These are phyloP conservation scores for Orestias chungarensis DNA, from an alignment of 2,797 vertebrate species.

Conservation along the genomic window DNA sequence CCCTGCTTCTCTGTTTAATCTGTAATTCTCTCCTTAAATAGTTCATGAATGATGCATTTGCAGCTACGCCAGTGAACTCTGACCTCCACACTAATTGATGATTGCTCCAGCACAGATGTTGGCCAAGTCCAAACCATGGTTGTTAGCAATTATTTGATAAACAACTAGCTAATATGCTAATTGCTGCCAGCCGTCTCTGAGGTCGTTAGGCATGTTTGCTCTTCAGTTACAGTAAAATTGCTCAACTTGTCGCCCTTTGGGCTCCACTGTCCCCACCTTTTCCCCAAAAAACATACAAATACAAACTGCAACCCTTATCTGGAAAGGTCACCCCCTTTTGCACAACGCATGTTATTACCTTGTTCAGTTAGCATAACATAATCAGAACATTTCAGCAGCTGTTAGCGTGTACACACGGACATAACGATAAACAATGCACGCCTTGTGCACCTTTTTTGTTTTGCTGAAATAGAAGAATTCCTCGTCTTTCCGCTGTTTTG, in stretches of 20 bases:
- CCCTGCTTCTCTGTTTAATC: slow-evolving; percentile 51
- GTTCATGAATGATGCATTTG: slow-evolving; percentile 78
- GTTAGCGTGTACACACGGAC: slow-evolving; percentile 44
- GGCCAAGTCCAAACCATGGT: slow-evolving; percentile 64
- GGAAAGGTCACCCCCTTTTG: slow-evolving; percentile 54
- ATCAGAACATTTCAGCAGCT: slow-evolving; percentile 59
- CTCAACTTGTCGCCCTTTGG: slow-evolving; percentile 59
- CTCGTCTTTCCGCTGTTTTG: slow-evolving; percentile 69
- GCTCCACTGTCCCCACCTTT: slow-evolving; percentile 21
- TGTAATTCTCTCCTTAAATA: slow-evolving; percentile 66
- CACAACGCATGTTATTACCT: slow-evolving; percentile 65
- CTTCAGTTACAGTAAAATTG: slow-evolving; percentile 75
- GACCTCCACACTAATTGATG: slow-evolving; percentile 76
- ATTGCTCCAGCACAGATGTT: slow-evolving; percentile 79
- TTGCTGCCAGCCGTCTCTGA: slow-evolving; percentile 75
- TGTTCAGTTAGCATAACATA: slow-evolving; percentile 73
- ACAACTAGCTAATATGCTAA: slow-evolving; percentile 82
- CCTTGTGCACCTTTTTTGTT: slow-evolving; percentile 64
- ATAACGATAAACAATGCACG: slow-evolving; percentile 71
- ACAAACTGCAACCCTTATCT: slow-evolving; percentile 19
- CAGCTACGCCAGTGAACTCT: slow-evolving; percentile 71
- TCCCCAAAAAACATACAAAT: neutral
- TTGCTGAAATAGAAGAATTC: slow-evolving; percentile 73
- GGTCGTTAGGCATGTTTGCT: slow-evolving; percentile 69
- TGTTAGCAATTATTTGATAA: slow-evolving; percentile 83